Conservation (phyloP, 2,888 invertebrate genomes). For the Pocota personata region DNA sequence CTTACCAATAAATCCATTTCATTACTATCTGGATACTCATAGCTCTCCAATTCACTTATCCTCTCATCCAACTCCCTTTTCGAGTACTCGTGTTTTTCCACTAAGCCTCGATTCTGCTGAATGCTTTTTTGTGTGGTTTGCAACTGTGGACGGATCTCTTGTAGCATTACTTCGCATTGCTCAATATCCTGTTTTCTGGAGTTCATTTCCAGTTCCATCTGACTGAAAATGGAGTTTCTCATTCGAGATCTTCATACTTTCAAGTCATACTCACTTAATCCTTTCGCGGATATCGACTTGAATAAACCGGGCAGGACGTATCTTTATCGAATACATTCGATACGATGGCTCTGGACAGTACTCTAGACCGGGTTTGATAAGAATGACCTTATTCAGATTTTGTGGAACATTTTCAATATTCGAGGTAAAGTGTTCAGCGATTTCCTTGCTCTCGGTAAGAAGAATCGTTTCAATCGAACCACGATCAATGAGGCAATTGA, state of each 20-base stretch:
- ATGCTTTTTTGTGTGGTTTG: conserved; percentile 65
- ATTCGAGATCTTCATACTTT: not conserved
- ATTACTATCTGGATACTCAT: conserved; percentile 79
- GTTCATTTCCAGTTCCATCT: conserved; percentile 69
- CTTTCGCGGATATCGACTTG: conserved; percentile 88
- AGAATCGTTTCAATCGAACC: conserved; percentile 88
- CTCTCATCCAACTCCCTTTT: conserved; percentile 74
- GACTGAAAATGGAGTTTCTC: conserved; percentile 48
- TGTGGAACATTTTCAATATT: conserved; percentile 86
- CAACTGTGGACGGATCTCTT: conserved; percentile 70
- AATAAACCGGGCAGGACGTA: conserved; percentile 84
- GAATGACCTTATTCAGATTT: conserved; percentile 87
- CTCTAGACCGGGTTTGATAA: conserved; percentile 86
- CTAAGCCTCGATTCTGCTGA: conserved; percentile 71
- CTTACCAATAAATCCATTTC: conserved; percentile 79
- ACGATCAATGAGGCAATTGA: conserved; percentile 94
- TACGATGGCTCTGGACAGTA: conserved; percentile 91
- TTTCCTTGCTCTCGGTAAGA: conserved; percentile 85
- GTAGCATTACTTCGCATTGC: conserved; percentile 65
- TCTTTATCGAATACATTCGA: conserved; percentile 87
- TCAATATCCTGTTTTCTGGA: conserved; percentile 39
- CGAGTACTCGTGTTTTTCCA: conserved; percentile 74
- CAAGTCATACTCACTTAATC: conserved; percentile 79
- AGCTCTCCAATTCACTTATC: conserved; percentile 79
- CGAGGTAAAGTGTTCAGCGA: conserved; percentile 89